phyloP scores from a whole-genome alignment of 2,113 vertebrate species.

The Recurvirostra avosetta region DNA sequence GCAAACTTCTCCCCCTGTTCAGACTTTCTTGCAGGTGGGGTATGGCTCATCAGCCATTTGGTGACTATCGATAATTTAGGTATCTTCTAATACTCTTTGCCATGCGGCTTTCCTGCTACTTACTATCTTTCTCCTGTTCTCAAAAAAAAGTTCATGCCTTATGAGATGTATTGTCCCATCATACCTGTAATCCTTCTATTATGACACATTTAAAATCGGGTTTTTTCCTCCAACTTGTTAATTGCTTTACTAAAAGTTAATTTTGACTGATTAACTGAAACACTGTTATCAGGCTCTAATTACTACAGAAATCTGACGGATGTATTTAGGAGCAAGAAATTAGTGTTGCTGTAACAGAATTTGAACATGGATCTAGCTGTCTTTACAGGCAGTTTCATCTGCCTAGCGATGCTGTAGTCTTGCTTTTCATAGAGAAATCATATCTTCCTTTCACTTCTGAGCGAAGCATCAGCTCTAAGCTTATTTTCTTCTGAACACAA shows the following conservation, averaged over 20 bases:
- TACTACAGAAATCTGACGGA: background rate
- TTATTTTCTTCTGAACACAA: background rate
- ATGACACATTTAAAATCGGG: background rate
- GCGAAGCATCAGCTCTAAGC: background rate
- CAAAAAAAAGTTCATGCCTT: background rate
- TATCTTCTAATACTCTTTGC: background rate
- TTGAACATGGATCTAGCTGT: background rate
- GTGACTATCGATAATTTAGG: background rate
- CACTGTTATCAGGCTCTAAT: background rate
- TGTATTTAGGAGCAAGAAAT: background rate
- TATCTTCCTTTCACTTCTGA: background rate
- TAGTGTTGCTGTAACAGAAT: background rate
- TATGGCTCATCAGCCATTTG: background rate
- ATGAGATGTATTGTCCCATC: background rate
- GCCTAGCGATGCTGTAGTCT: background rate
- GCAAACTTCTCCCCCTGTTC: background rate
- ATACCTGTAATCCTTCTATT: background rate
- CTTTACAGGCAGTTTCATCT: background rate
- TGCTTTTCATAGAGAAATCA: background rate
- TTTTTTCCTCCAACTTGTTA: background rate
- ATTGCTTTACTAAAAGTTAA: background rate
- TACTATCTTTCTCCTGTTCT: background rate
- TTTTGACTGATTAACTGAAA: background rate
- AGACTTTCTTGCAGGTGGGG: background rate
- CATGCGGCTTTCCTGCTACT: background rate